Base-by-base conservation (phyloP, 2,888 invertebrate genomes). In the Cotesia congregata region DNA sequence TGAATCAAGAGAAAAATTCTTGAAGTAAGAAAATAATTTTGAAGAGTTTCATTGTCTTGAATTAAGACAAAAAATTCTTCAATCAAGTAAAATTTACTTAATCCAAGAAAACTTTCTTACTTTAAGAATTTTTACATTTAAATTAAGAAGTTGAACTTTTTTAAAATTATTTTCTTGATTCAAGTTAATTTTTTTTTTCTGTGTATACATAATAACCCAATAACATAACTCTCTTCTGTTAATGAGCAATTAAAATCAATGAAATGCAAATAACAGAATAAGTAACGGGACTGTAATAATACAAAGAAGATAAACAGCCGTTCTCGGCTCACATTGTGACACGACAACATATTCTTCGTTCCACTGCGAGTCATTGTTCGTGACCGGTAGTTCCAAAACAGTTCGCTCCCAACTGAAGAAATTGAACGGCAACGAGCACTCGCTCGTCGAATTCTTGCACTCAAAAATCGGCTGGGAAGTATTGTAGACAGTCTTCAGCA, bases 241-340 rank as follows among this genome's bases (percentile, higher is more conserved):
- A 30, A 30, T 30, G 30, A 30, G 30, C 30, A 30, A 2, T 30
- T 3, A 3, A n/a, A 70, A 78, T 92, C 89, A 94, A 85, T 94
- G 93, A 87, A 95, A 94, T 0, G 94, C 95, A 85, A 94, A 95
- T 40, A 94, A 83, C 76, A 95, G 87, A 75, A 95, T 93, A 15
- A 94, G 89, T 67, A 95, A 86, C 0, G 95, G 95, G n/a, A 95
- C 94, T 2, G 93, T 91, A 62, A 95, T 89, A 12, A 94, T 93
- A 85, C 94, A 95, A 65, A 92, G 86, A 40, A 94, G 88, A 86
- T 95, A 95, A 9, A 95, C 84, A 0, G 93, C 91, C 0, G 94
- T 94, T 79, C 95, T 90, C 0, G 95, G 95, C 84, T 94, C 94
- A 83, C 95, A 95, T 81, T 93, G 93, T 0, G 94, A 94, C 38